A percentile compares a stretch with the other conserved stretches of the same genome.
Conservation (phyloP, 2,113 vertebrate species). For the Sylvietta virens region DNA sequence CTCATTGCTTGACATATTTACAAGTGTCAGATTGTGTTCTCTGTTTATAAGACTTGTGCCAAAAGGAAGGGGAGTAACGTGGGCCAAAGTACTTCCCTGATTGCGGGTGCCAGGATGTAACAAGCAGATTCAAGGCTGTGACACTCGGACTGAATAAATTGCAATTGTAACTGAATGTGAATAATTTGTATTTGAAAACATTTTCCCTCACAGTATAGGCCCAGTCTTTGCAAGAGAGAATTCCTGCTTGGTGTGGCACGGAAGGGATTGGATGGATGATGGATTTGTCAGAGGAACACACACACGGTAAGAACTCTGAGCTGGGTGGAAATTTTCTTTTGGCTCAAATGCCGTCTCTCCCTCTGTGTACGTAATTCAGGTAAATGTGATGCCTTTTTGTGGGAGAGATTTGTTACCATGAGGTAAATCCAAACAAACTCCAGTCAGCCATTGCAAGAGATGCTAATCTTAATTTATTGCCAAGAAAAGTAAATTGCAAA, state of each 20-base stretch:
- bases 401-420: neutral
- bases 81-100: neutral
- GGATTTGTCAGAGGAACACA: neutral
- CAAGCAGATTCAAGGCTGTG: neutral
- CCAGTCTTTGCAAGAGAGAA: neutral
- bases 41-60: neutral
- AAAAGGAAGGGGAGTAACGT: neutral
- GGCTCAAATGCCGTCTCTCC: neutral
- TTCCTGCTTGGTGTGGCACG: rapidly evolving
- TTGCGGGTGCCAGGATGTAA: neutral
- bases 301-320: rapidly evolving
- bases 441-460: neutral
- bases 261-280: rapidly evolving
- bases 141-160: neutral
- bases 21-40: neutral
- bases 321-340: neutral
- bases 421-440: neutral
- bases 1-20: neutral
- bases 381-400: neutral
- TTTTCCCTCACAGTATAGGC: neutral
- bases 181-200: neutral
- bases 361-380: neutral
- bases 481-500: neutral
- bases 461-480: neutral
- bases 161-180: neutral